Conservation (phyloP, 2,888 invertebrate genomes). For the Agrotis ipsilon region DNA sequence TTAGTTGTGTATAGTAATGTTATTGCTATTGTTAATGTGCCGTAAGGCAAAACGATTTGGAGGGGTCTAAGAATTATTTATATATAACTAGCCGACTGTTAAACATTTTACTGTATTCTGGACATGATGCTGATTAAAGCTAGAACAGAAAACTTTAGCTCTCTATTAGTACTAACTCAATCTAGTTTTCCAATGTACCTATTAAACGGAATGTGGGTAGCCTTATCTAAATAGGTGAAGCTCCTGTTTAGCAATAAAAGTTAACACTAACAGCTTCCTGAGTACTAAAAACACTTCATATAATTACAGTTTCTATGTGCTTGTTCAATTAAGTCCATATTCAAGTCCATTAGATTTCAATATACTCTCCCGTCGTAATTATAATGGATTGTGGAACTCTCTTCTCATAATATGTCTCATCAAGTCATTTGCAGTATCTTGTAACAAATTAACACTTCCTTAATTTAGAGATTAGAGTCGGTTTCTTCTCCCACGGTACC, state of each 20-base stretch:
- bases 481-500: slow-evolving; percentile 67
- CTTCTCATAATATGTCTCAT: slow-evolving; percentile 50
- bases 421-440: slow-evolving; percentile 48
- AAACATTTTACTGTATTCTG: neutral
- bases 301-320: slow-evolving; percentile 12
- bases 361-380: slow-evolving; percentile 31
- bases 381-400: slow-evolving; percentile 33
- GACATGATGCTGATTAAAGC: slow-evolving; percentile 4
- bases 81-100: too few relatives aligned
- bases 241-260: slow-evolving; percentile 11
- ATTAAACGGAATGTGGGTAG: slow-evolving; percentile 1
- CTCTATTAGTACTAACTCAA: neutral
- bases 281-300: neutral
- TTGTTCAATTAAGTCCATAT: slow-evolving; percentile 28
- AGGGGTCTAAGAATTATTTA: neutral
- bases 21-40: neutral
- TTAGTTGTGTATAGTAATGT: neutral
- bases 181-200: neutral
- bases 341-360: slow-evolving; percentile 37
- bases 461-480: slow-evolving; percentile 58
- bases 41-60: neutral
- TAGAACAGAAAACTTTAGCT: neutral
- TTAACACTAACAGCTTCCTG: neutral
- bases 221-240: neutral
- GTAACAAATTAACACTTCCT: slow-evolving; percentile 65